Evolutionary conservation across 2,113 vertebrate species (phyloP), one percentile per base, ranked within the genome.

Genomic region (Progne subis): DNA sequence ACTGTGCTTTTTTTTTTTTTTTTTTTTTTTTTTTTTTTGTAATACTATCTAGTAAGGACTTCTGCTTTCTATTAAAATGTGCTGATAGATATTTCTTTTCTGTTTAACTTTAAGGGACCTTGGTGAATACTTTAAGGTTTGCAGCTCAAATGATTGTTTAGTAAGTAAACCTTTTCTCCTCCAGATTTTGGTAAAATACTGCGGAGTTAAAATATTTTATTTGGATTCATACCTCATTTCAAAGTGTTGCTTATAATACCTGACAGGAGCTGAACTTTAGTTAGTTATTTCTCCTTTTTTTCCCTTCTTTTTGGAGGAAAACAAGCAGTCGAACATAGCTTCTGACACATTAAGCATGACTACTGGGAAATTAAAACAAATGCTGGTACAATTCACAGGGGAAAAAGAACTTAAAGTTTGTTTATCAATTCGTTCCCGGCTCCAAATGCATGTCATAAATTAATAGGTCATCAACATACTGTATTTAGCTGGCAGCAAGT

Each of bases 151-250:
- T 86, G 86, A 84, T 72, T 94, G 69, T 97, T 97, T 96, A 70
- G 81, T 78, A 88, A 81, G 83, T 95, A 95, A 97, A 95, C 57
- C 23, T 76, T 71, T 75, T 95, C 88, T 96, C 77, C 64, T 90
- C 86, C 95, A 96, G 88, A 96, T 96, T 97, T 96, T 90, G 49
- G 82, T 86, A 67, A 94, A 87, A 72, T 37, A 55, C 53, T 72
- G 91, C 49, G 12, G 37, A 95, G 91, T 92, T 78, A 93, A 97
- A 96, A 96, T 69, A 84, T 94, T 96, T 97, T 97, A 96, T 93
- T 96, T 94, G 95, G 95, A 95, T 85, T 72, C 88, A 92, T 95
- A 96, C 94, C 90, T 98, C 92, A 94, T 96, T 96, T 97, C 94
- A 87, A 96, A 97, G 89, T 90, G 94, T 86, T 91, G 82, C 94